Percentiles rank a stretch among this genome's conserved stretches.
Conservation (phyloP, 2,888 invertebrate genomes). For the Drosophila anomalata region DNA sequence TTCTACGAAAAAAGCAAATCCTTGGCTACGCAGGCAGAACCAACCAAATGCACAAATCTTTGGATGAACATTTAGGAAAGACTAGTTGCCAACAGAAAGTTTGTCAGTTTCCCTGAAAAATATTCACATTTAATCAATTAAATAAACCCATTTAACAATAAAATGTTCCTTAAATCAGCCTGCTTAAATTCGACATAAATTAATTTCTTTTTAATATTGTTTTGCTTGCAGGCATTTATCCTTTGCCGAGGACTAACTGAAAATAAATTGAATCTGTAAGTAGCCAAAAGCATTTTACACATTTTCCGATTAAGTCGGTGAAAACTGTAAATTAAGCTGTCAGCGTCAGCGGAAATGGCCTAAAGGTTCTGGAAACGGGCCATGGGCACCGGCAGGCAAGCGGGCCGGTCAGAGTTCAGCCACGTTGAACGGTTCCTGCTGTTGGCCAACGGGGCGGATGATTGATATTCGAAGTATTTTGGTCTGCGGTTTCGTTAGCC, state of each 20-base stretch:
- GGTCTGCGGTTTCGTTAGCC: constrained; percentile 28
- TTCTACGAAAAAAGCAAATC: too few relatives aligned
- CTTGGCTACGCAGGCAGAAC: constrained; percentile 23
- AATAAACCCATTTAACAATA: too few relatives aligned
- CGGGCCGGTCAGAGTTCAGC: constrained; percentile 35
- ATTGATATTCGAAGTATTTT: constrained; percentile 57
- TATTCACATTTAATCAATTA: too few relatives aligned
- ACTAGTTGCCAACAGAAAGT: constrained; percentile 1
- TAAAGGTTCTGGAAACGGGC: not conserved
- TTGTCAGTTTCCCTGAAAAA: too few relatives aligned
- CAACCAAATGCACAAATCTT: constrained; percentile 14
- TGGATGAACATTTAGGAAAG: constrained; percentile 35
- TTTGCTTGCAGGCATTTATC: constrained; percentile 29
- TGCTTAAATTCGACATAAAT: not conserved
- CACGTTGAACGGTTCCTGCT: constrained; percentile 35
- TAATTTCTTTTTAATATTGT: constrained; percentile 28
- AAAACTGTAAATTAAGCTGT: constrained; percentile 54
- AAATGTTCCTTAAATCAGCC: too few relatives aligned
- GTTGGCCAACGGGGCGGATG: constrained; percentile 62
- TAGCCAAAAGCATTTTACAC: constrained; percentile 46
- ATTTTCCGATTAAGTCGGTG: constrained; percentile 39
- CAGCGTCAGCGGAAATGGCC: constrained; percentile 36
- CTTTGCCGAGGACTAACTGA: constrained; percentile 24
- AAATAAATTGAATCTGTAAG: constrained; percentile 58
- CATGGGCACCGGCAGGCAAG: constrained; percentile 7